Percentiles rank a stretch among this genome's conserved stretches.
These are phyloP conservation scores for Tribolium madens DNA, from an alignment of 1,140 invertebrate genomes.

Conservation along the genomic window DNA sequence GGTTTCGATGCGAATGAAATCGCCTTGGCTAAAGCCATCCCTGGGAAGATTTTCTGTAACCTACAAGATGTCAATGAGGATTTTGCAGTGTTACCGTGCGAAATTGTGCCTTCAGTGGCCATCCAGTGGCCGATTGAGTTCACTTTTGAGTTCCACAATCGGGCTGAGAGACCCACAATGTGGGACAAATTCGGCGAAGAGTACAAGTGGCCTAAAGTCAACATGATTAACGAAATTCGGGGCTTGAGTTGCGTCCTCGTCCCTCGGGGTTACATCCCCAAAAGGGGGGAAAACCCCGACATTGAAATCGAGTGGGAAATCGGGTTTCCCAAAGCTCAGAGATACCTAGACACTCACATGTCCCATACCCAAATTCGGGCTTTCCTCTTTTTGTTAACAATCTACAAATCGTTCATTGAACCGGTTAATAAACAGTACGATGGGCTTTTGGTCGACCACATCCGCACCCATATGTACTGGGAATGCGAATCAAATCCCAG, in stretches of 20 bases:
- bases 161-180: constrained; percentile 57
- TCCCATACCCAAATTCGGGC: constrained; percentile 76
- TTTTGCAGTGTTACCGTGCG: constrained; percentile 44
- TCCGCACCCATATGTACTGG: constrained; percentile 84
- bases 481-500: constrained; percentile 78
- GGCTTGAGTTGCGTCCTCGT: constrained; percentile 76
- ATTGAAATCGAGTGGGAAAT: constrained; percentile 78
- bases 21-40: constrained; percentile 51
- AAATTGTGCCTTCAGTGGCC: constrained; percentile 58
- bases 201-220: constrained; percentile 76
- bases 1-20: constrained; percentile 52
- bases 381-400: constrained; percentile 73
- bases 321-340: constrained; percentile 78
- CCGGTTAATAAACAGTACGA: constrained; percentile 68
- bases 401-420: constrained; percentile 78
- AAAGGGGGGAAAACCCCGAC: constrained; percentile 69
- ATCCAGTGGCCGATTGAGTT: constrained; percentile 57
- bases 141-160: constrained; percentile 54
- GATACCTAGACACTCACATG: constrained; percentile 78
- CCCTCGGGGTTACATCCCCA: constrained; percentile 75
- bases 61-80: constrained; percentile 51
- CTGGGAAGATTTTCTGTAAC: constrained; percentile 59
- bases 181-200: constrained; percentile 49
- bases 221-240: constrained; percentile 75
- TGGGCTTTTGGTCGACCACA: constrained; percentile 74